A percentile compares a stretch with the other conserved stretches of the same genome.
phyloP scores from a whole-genome alignment of 2,797 vertebrate species.

The Megaceryle alcyon region DNA sequence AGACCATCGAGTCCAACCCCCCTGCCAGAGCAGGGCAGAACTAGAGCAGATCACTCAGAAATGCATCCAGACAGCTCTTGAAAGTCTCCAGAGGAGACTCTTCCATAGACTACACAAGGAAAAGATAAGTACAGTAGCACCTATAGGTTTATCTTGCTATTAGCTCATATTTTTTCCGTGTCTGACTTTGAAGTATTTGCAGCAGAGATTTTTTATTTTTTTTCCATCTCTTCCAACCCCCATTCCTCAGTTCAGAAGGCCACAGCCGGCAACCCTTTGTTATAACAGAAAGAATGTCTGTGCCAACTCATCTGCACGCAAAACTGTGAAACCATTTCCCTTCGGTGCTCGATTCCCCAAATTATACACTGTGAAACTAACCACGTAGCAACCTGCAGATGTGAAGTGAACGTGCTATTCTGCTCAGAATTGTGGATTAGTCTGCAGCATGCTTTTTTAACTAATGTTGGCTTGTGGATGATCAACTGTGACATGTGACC shows the following conservation, averaged over 20 bases:
- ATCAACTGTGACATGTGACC: background rate
- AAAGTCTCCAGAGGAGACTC: too few relatives aligned
- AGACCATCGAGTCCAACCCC: too few relatives aligned
- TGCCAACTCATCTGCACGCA: background rate
- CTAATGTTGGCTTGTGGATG: background rate
- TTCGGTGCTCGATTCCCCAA: background rate
- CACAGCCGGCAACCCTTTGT: background rate
- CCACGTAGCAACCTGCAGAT: background rate
- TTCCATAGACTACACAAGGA: background rate
- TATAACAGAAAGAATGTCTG: background rate
- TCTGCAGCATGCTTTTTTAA: background rate
- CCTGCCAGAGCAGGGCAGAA: too few relatives aligned
- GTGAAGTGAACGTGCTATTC: background rate
- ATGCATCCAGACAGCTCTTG: too few relatives aligned
- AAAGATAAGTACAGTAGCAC: background rate
- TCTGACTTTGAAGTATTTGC: background rate
- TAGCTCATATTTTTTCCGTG: background rate
- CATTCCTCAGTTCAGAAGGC: background rate
- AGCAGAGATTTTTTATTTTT: background rate
- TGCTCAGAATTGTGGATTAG: background rate
- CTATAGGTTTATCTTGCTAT: background rate
- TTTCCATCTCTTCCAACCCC: background rate
- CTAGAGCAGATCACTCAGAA: too few relatives aligned
- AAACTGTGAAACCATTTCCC: background rate
- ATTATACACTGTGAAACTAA: background rate